phyloP scores from a whole-genome alignment of 2,113 vertebrate species.

The Heptranchias perlo region DNA sequence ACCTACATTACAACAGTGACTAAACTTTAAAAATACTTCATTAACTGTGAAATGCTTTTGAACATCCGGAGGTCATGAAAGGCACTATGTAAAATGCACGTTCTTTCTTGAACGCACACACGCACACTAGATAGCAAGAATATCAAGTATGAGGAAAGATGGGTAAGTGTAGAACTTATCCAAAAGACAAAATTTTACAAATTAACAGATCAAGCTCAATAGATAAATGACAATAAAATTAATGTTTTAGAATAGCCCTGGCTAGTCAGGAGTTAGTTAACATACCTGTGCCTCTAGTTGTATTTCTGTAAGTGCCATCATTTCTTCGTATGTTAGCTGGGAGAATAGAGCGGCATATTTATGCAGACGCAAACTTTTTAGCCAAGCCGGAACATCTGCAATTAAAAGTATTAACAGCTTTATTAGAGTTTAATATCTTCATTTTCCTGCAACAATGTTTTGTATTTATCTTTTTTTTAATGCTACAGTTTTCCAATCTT shows the following conservation, averaged over 20 bases:
- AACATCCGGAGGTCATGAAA: neutral
- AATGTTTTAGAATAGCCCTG: neutral
- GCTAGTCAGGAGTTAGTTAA: neutral
- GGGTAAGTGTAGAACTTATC: neutral
- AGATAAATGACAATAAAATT: neutral
- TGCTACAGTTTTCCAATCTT: neutral
- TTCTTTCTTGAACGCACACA: too few relatives aligned
- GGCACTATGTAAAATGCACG: neutral
- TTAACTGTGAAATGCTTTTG: neutral
- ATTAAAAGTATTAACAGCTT: constrained; percentile 30
- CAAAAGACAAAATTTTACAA: neutral
- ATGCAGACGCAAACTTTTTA: constrained; percentile 95
- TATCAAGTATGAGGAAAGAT: neutral
- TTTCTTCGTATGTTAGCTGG: constrained; percentile 93
- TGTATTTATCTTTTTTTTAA: neutral
- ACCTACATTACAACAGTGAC: neutral
- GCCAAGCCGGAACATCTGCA: constrained; percentile 91
- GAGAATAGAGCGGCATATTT: constrained; percentile 94
- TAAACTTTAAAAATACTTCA: neutral
- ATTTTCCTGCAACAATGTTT: neutral
- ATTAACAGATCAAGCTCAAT: neutral
- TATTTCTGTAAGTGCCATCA: constrained; percentile 92
- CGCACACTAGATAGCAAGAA: neutral
- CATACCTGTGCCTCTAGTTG: constrained; percentile 88
- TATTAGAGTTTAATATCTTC: neutral